phyloP scores from a whole-genome alignment of 35 echinoderm and acorn worm species.

The Lytechinus variegatus region DNA sequence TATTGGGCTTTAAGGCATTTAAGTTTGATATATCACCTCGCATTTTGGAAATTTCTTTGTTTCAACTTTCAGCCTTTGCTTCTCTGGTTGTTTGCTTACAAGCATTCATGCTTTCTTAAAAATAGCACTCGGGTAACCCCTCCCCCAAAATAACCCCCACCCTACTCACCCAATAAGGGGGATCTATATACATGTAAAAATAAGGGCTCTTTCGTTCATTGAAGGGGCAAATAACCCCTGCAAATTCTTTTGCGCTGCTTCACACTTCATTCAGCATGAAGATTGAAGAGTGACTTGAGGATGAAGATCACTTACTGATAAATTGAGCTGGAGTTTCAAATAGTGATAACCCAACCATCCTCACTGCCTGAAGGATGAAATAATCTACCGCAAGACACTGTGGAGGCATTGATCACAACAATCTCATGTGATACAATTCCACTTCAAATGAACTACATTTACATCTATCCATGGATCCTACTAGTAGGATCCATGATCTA shows the following conservation, averaged over 20 bases:
- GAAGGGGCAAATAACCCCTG: background rate
- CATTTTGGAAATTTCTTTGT: too few species aligned
- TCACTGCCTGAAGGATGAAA: background rate
- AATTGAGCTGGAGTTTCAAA: constrained; percentile 13
- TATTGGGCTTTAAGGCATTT: too few species aligned
- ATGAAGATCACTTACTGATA: constrained; percentile 22
- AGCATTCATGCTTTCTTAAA: too few species aligned
- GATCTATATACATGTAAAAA: too few species aligned
- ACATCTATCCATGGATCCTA: background rate
- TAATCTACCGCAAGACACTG: background rate
- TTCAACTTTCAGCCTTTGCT: too few species aligned
- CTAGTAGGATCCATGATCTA: too few species aligned
- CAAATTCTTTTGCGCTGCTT: background rate
- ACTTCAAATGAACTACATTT: background rate
- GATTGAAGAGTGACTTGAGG: background rate
- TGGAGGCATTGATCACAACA: background rate
- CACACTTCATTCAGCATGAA: background rate
- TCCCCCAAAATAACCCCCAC: too few species aligned
- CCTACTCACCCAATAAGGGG: too few species aligned
- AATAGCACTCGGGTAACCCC: too few species aligned
- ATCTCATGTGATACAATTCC: background rate
- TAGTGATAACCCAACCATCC: background rate
- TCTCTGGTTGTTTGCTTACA: too few species aligned
- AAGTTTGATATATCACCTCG: too few species aligned
- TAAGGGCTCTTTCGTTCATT: too few species aligned